A percentile compares a stretch with the other conserved stretches of the same genome.
Evolutionary conservation across 2,113 vertebrate species (phyloP).

Genomic region (Scolopax mira): DNA sequence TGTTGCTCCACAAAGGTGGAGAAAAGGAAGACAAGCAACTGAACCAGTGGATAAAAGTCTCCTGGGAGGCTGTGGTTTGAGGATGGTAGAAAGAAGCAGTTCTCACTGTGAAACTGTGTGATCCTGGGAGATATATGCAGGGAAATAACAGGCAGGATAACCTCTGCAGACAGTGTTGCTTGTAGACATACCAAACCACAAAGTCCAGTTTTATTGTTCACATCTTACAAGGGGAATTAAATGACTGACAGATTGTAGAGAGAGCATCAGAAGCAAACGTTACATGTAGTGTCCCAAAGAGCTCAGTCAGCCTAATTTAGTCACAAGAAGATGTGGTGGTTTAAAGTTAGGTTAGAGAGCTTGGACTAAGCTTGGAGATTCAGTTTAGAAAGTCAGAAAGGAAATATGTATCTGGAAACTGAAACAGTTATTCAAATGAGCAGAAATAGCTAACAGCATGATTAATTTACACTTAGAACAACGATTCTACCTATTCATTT

Average conservation of each 20-base stretch:
- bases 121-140: neutral
- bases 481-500: neutral
- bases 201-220: neutral
- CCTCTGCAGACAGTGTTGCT: neutral
- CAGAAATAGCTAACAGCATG: neutral
- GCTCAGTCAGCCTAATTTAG: neutral
- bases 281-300: neutral
- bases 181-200: neutral
- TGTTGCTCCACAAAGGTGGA: neutral
- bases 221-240: neutral
- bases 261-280: neutral
- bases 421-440: neutral
- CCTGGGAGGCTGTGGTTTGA: neutral
- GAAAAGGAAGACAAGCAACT: neutral
- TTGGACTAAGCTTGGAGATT: neutral
- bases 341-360: neutral
- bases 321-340: neutral
- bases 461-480: neutral
- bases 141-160: neutral
- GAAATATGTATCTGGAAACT: neutral
- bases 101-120: neutral
- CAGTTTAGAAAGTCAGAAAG: neutral
- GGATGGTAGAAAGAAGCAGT: neutral
- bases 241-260: neutral
- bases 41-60: neutral